These are phyloP conservation scores for Cisticola juncidis DNA, from an alignment of 2,113 vertebrate species.

Conservation along the genomic window DNA sequence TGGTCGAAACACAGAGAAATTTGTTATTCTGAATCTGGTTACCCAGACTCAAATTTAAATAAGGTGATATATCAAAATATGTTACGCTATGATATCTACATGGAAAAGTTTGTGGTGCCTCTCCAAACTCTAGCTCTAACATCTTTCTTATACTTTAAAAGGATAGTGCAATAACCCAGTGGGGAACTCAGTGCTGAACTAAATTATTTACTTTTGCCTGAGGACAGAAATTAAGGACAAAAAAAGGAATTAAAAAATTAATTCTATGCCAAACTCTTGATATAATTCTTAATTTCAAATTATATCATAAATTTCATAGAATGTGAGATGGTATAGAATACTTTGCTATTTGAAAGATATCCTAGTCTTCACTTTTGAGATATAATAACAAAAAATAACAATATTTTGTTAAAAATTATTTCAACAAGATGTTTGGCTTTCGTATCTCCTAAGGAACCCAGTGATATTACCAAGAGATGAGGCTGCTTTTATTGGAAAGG, in stretches of 20 bases:
- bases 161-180: background rate
- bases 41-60: background rate
- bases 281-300: background rate
- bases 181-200: background rate
- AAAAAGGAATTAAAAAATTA: background rate
- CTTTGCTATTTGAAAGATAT: background rate
- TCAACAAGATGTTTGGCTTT: background rate
- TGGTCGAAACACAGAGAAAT: background rate
- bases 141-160: background rate
- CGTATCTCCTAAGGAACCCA: background rate
- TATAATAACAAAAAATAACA: background rate
- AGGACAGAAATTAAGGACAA: background rate
- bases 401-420: background rate
- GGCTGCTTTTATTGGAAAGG: background rate
- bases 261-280: background rate
- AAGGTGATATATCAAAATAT: background rate
- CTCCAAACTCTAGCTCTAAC: background rate
- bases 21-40: background rate
- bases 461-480: background rate
- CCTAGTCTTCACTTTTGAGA: background rate
- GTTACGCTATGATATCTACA: background rate
- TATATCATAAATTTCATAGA: background rate
- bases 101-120: background rate
- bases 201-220: background rate
- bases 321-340: background rate